A percentile compares a stretch with the other conserved stretches of the same genome.
These are phyloP conservation scores for Euzophera pinguis DNA, from an alignment of 2,888 invertebrate genomes.

Conservation along the genomic window DNA sequence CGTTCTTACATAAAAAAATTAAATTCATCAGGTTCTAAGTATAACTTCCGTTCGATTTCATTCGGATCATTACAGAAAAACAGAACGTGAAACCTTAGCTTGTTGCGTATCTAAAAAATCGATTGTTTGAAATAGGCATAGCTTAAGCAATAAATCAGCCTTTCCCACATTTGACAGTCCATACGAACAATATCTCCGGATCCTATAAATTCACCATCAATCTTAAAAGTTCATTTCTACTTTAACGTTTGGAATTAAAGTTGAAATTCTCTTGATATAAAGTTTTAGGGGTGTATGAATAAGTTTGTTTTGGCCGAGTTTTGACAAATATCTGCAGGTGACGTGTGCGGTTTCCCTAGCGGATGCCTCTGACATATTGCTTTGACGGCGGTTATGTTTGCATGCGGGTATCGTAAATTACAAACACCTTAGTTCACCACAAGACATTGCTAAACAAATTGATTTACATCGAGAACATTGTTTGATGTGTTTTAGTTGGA, in stretches of 20 bases:
- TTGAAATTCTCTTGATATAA: slow-evolving; percentile 26
- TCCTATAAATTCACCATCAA: slow-evolving; percentile 24
- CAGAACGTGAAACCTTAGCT: background rate
- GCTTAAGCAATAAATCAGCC: slow-evolving; percentile 63
- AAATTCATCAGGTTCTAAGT: too few species aligned
- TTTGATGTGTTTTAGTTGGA: too few species aligned
- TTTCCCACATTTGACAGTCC: slow-evolving; percentile 57
- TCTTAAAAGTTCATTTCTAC: slow-evolving; percentile 8
- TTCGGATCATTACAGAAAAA: too few species aligned
- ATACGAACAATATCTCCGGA: slow-evolving; percentile 59
- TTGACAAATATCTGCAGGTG: slow-evolving; percentile 79
- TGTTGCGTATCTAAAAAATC: background rate
- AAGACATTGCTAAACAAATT: background rate
- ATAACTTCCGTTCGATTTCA: too few species aligned
- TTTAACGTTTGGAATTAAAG: slow-evolving; percentile 25
- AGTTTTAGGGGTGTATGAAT: slow-evolving; percentile 20
- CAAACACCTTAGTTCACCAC: slow-evolving; percentile 27
- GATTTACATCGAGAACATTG: background rate
- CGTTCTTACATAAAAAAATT: too few species aligned
- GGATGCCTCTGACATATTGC: slow-evolving; percentile 74
- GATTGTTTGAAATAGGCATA: slow-evolving; percentile 19
- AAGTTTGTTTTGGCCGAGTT: slow-evolving; percentile 53
- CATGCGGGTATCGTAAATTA: slow-evolving; percentile 60
- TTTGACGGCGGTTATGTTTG: slow-evolving; percentile 61
- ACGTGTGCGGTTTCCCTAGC: slow-evolving; percentile 64